Evolutionary conservation across 2,888 invertebrate species (phyloP), one percentile per base, ranked within the genome.

Genomic region (Callimorpha dominula): DNA sequence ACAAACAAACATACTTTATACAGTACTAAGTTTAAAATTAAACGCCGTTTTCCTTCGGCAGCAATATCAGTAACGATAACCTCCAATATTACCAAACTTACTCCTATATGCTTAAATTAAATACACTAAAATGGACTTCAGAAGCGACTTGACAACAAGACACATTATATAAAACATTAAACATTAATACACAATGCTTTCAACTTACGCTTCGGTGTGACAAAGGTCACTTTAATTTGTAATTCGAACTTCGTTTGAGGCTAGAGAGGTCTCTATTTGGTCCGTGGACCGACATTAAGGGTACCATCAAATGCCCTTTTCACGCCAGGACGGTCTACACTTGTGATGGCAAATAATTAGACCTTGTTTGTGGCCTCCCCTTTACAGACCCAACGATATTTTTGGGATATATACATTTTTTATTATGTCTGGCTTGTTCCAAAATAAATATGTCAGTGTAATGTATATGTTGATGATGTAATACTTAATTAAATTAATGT

Each of bases 161-260:
- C 17, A 76, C 72, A 74, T 80, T 75, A 79, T 75, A 80, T 78
- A 77, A 77, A 78, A 65, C 73, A 74, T 69, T 72, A 74, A 68
- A 69, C 66, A 74, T 79, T 79, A 81, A 77, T 75, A 77, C 63
- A 75, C 63, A 52, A 73, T 77, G 57, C 9, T n/a, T 64, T 68
- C 71, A 73, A 77, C 77, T 78, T 81, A 80, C 75, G 57, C 72
- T 46, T 70, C 83, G 78, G 86, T 89, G 88, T 91, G 83, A 90
- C 79, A 73, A 72, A 79, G 84, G 85, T 81, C 86, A 78, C 72
- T 83, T 90, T 90, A 92, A 91, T 92, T 91, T 90, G 89, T 91
- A 89, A 90, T 91, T 92, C 88, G 88, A 86, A 91, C 89, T 91
- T 88, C 91, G 90, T 92, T 92, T 91, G 92, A 85, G 92, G 91